These are phyloP conservation scores for Tragelaphus scriptus DNA, from an alignment of 2,113 vertebrate species.

Conservation along the genomic window DNA sequence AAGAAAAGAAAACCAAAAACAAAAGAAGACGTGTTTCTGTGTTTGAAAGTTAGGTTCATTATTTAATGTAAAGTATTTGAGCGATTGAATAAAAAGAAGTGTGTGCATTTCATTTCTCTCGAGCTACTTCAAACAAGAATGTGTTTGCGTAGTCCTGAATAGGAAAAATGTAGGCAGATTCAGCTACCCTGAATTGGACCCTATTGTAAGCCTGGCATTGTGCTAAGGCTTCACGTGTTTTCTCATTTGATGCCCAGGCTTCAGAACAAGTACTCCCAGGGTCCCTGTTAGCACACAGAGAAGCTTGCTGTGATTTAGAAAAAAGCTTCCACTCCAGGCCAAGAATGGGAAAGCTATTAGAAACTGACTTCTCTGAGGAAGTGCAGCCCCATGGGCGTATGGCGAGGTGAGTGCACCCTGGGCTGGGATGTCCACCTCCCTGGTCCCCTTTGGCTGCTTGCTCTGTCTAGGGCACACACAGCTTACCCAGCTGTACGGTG, in stretches of 20 bases:
- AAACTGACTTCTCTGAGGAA: not conserved
- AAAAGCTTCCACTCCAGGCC: not conserved
- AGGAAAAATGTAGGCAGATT: not conserved
- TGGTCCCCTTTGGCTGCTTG: not conserved
- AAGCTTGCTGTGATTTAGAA: not conserved
- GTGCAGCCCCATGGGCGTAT: not conserved
- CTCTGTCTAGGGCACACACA: not conserved
- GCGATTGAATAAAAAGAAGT: conserved; percentile 27
- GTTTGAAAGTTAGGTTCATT: conserved; percentile 73
- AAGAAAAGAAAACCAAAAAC: not conserved
- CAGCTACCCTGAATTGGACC: not conserved
- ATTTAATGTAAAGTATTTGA: conserved; percentile 45
- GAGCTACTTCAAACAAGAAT: not conserved
- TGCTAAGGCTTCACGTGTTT: not conserved
- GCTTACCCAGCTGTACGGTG: accelerated
- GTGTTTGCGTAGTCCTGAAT: not conserved
- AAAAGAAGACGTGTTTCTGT: conserved; percentile 55
- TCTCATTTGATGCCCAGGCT: not conserved
- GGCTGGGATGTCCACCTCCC: not conserved
- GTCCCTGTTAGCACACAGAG: not conserved
- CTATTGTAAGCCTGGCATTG: not conserved
- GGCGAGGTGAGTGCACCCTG: not conserved
- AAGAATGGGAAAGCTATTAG: not conserved
- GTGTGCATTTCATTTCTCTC: conserved; percentile 51
- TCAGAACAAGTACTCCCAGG: not conserved